Evolutionary conservation across 2,888 invertebrate species (phyloP), one percentile per base, ranked within the genome.

Genomic region (Strigamia transsilvanica): DNA sequence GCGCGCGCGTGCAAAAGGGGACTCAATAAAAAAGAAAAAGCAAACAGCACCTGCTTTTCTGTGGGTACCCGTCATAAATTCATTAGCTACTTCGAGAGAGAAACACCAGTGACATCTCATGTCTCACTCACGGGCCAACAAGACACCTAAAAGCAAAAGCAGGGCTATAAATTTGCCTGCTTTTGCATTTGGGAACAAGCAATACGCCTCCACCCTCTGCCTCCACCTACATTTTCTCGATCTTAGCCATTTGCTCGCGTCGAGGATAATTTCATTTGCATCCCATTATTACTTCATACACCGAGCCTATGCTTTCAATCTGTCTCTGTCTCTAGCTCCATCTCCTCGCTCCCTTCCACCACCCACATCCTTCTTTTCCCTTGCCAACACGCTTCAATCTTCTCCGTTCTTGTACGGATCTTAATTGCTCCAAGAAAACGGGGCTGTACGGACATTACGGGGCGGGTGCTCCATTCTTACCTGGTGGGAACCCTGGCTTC

Each of bases 211-310:
- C 38, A 15, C 41, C 79, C 34, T 12, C 32, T 7, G 7, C 18
- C 41, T 6, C 23, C 42, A 42, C 80, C 27, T 32, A 32, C 80
- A 51, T 42, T 80, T 38, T 46, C 80, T 80, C 79, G 42, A 79
- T 42, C 41, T 38, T 79, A 42, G 80, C 80, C 80, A 38, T 80
- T 51, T 46, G 32, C 46, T 80, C 46, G 80, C 51, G 80, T 80
- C 42, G 42, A 46, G 66, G 80, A 46, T 80, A 80, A 80, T 80
- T 80, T 80, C 80, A 80, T 80, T 80, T 80, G 80, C 80, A 80
- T 80, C 80, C 80, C 80, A 80, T 80, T 80, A 80, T 80, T 80
- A 80, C 80, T 80, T 80, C 80, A 80, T 80, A 80, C 80, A 51
- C 18, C 46, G 18, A 51, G 32, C 51, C 66, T 66, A 66, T 66